Percentiles rank a stretch among this genome's conserved stretches.
These are phyloP conservation scores for Syrista parreyssii DNA, from an alignment of 2,888 invertebrate species.

Conservation along the genomic window DNA sequence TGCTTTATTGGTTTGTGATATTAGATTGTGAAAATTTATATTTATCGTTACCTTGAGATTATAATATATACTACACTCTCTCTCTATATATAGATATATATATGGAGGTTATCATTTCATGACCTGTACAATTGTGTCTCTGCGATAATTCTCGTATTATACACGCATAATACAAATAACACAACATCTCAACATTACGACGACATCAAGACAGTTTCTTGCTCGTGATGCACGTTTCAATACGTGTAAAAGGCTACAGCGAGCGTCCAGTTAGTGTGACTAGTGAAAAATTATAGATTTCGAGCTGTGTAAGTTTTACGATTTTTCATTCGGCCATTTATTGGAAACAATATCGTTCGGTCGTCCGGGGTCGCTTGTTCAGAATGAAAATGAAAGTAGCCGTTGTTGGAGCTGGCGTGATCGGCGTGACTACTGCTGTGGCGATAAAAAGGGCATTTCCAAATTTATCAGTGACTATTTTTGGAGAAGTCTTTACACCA, in stretches of 20 bases:
- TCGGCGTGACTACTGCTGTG: slow-evolving; percentile 78
- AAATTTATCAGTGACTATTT: slow-evolving; percentile 71
- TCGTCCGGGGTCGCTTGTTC: neutral
- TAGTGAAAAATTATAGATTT: neutral
- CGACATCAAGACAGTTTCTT: neutral
- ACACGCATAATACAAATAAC: neutral
- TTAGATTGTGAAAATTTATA: neutral
- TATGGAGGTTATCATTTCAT: neutral
- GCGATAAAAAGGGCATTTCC: slow-evolving; percentile 73
- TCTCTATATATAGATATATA: no score
- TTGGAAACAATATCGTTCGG: no score
- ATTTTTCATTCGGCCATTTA: neutral
- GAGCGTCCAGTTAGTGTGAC: neutral
- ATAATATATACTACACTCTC: neutral
- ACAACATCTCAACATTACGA: neutral
- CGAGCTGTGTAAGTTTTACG: neutral
- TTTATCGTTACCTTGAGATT: neutral
- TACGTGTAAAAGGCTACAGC: neutral
- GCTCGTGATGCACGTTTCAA: neutral
- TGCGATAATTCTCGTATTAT: neutral
- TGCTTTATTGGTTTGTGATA: neutral
- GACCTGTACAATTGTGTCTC: neutral
- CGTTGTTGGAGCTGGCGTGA: slow-evolving; percentile 82
- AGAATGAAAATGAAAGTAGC: slow-evolving; percentile 65
- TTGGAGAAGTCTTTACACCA: slow-evolving; percentile 77